Evolutionary conservation across 2,888 invertebrate species (phyloP), one percentile per base, ranked within the genome.

Genomic region (Merodon equestris): DNA sequence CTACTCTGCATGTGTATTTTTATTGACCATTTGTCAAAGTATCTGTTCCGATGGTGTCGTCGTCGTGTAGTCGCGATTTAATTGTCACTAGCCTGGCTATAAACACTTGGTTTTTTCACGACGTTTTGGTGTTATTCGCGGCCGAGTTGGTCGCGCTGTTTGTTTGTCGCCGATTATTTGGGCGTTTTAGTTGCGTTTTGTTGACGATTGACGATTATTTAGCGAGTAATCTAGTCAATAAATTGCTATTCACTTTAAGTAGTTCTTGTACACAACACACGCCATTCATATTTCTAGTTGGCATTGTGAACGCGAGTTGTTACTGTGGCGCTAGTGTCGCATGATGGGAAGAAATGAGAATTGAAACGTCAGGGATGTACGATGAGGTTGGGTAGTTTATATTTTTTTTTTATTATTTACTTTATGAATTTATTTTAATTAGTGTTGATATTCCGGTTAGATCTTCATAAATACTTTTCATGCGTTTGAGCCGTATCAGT

Each of bases 221-320:
- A 64, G 58, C 15, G 40, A 64, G 45, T 64, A 74, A 56, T 74
- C 44, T 73, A 63, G 73, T 74, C 70, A 74, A 70, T 74, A 86
- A 87, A 86, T 84, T 86, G 85, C 86, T 83, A 87, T 87, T 87
- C 87, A 87, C 83, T 87, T 87, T 86, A 87, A 85, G 87, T 83
- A 82, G 82, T 81, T 82, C 82, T 83, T 83, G 83, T 83, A 83
- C 83, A 83, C 83, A 83, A 83, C 83, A 83, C 83, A 83, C 83
- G 83, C 83, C 83, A 83, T 81, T 81, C 79, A 70, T 79, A 40
- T 56, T 74, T 79, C 53, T 79, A 79, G 74, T 79, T 56, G 60
- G 48, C 44, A 47, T 15, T 56, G 50, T 70, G 68, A 74, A 63
- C 74, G 51, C 70, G 10, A 10, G 9, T 19, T 74, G 27, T 45